Evolutionary conservation across 2,888 invertebrate species (phyloP).

Genomic region (Tinea pellionella): DNA sequence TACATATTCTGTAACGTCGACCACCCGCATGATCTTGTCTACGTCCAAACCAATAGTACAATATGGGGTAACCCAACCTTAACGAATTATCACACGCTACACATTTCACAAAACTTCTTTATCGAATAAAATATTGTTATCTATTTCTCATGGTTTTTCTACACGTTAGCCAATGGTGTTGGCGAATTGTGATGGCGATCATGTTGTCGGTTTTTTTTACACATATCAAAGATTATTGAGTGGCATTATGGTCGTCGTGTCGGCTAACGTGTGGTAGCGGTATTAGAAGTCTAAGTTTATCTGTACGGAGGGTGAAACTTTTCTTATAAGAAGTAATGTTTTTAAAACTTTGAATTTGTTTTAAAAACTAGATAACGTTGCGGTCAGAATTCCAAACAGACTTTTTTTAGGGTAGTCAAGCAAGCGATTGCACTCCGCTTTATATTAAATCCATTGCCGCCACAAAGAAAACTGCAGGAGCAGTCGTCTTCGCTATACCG

Average conservation of each 20-base stretch:
- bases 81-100: conserved; percentile 7
- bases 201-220: no score
- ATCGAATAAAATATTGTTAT: conserved; percentile 10
- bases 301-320: neutral
- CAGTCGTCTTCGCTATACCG: no score
- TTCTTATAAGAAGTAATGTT: neutral
- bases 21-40: conserved; percentile 48
- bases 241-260: no score
- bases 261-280: no score
- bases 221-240: no score
- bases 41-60: conserved; percentile 42
- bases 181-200: no score
- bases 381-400: neutral
- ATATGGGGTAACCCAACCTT: neutral
- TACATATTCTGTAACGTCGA: conserved; percentile 33
- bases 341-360: neutral
- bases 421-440: no score
- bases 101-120: neutral
- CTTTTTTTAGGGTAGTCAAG: no score
- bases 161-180: no score
- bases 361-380: neutral
- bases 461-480: no score
- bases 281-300: neutral
- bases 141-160: no score
- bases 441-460: no score